These are phyloP conservation scores for Poeciliopsis turrubarensis DNA, from an alignment of 2,113 vertebrate species.

Conservation along the genomic window DNA sequence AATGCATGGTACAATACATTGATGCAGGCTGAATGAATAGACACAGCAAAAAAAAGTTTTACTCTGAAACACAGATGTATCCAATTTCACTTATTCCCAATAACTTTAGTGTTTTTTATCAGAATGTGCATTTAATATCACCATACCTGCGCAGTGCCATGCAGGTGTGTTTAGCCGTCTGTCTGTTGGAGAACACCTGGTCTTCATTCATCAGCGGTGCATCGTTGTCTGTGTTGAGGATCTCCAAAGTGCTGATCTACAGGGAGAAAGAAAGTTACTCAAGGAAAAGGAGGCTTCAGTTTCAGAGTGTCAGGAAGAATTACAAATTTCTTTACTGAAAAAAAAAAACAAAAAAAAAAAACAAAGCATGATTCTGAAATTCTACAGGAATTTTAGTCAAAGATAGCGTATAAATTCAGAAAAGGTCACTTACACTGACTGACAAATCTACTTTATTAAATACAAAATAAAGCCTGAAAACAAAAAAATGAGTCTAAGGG, in stretches of 20 bases:
- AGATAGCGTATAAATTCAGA: no score
- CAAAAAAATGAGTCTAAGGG: no score
- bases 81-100: background rate
- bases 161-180: slow-evolving; percentile 95
- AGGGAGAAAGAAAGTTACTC: background rate
- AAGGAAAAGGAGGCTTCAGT: background rate
- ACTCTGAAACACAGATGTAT: background rate
- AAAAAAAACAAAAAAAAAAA: no score
- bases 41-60: background rate
- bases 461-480: no score
- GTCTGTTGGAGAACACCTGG: slow-evolving; percentile 93
- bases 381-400: background rate
- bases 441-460: no score
- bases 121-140: background rate
- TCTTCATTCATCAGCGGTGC: slow-evolving; percentile 90
- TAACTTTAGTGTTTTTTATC: background rate
- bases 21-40: background rate
- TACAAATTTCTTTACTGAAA: no score
- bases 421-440: no score
- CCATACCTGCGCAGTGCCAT: slow-evolving; percentile 92
- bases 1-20: no score
- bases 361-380: background rate
- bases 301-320: no score
- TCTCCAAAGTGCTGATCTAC: slow-evolving; percentile 94
- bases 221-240: slow-evolving; percentile 89